Conservation (phyloP, 2,797 vertebrate genomes). For the Decapterus maruadsi region DNA sequence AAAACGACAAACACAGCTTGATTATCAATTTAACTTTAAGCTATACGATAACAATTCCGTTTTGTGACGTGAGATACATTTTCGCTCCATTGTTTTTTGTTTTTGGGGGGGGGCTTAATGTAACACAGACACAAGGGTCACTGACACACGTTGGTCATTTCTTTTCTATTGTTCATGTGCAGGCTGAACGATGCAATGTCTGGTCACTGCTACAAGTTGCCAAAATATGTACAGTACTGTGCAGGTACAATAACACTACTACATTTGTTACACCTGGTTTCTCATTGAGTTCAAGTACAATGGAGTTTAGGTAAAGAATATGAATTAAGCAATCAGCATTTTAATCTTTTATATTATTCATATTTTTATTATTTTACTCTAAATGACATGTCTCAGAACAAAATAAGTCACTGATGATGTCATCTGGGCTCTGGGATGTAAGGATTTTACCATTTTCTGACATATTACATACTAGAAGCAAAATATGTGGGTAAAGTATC, state of each 20-base stretch:
- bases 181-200: no score
- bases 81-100: no score
- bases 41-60: background rate
- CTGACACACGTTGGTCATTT: no score
- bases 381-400: background rate
- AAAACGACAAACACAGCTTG: conserved; percentile 39
- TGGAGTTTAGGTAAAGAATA: background rate
- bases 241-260: background rate
- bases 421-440: background rate
- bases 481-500: background rate
- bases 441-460: background rate
- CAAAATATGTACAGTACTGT: background rate
- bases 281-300: background rate
- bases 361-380: no score
- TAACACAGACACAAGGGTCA: background rate
- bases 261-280: background rate
- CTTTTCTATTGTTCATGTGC: no score
- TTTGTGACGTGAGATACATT: background rate
- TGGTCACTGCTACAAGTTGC: background rate
- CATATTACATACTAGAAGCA: background rate
- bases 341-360: no score
- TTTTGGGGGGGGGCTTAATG: no score
- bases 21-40: conserved; percentile 16
- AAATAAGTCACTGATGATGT: no score
- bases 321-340: background rate